These are phyloP conservation scores for Plotosus lineatus DNA, from an alignment of 2,113 vertebrate genomes.

Conservation along the genomic window DNA sequence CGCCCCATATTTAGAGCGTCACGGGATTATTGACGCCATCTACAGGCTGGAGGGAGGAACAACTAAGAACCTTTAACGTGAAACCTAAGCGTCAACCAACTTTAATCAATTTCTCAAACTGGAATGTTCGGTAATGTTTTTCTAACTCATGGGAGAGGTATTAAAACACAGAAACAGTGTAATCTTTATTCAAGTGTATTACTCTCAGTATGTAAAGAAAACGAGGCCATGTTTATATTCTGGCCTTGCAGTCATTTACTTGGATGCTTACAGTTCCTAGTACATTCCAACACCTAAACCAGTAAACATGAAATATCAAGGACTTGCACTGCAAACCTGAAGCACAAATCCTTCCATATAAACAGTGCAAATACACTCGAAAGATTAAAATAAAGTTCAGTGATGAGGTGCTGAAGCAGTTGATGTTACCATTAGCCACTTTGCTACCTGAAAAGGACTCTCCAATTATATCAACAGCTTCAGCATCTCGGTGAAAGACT, in stretches of 20 bases:
- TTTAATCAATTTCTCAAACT: background rate
- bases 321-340: background rate
- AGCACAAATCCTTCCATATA: background rate
- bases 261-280: background rate
- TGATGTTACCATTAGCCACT: background rate
- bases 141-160: background rate
- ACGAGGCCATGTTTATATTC: constrained; percentile 15
- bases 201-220: constrained; percentile 14
- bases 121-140: background rate
- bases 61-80: background rate
- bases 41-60: background rate
- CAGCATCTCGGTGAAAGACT: no score
- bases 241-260: background rate
- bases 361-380: background rate
- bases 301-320: background rate
- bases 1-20: no score
- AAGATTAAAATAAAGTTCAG: background rate
- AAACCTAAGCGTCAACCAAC: background rate
- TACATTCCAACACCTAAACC: background rate
- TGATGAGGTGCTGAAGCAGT: background rate
- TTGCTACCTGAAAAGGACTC: background rate
- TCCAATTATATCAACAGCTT: background rate
- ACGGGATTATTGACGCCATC: background rate
- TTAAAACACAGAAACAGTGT: background rate
- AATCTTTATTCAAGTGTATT: background rate